Base-by-base conservation (phyloP, 2,113 vertebrate species). In the Ammodytes marinus region DNA sequence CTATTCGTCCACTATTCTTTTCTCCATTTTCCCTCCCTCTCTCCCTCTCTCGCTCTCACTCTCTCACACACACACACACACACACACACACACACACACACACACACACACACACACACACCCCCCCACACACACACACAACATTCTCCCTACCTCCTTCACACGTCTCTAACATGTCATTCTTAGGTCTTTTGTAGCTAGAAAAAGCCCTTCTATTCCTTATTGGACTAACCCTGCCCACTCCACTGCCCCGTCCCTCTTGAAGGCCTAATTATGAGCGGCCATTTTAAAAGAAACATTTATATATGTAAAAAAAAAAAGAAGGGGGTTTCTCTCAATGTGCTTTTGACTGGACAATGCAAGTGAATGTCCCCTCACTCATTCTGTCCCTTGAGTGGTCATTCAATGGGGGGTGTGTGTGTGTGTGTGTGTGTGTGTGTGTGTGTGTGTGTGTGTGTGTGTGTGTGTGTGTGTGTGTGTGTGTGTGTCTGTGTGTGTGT, bases 251-350 rank as follows among this genome's bases (percentile, higher is more conserved):
- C 63, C 74, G 13, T 84, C 53, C 83, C 90, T 91, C 85, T 92
- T 89, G 77, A 85, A 84, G 91, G 91, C 94, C 95, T 95, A 96
- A 97, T 97, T 96, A 97, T 96, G 93, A 96, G 95, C 93, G 89
- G 85, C 92, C 94, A 95, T 96, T 27, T 95, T 96, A 96, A 96
- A 96, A 97, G 95, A 96, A 95, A 97, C 95, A 95, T 96, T 90
- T 94, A 92, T 96, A 95, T 96, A 94, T 94, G 90, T 77, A 59
- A 65, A 59, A 77, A 89, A 88, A 90, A 82, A 95, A n/a, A n/a
- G n/a, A n/a, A 27, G 27, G 2, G 27, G 91, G 93, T 73, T 89
- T n/a, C 85, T 83, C 81, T 87, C 63, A 27, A 27, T 78, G 70
- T 65, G 83, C 86, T 79, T 80, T 89, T 80, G 71, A 27, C 93